These are phyloP conservation scores for Drosophila bipectinata DNA, from an alignment of 1,140 invertebrate genomes.

Conservation along the genomic window DNA sequence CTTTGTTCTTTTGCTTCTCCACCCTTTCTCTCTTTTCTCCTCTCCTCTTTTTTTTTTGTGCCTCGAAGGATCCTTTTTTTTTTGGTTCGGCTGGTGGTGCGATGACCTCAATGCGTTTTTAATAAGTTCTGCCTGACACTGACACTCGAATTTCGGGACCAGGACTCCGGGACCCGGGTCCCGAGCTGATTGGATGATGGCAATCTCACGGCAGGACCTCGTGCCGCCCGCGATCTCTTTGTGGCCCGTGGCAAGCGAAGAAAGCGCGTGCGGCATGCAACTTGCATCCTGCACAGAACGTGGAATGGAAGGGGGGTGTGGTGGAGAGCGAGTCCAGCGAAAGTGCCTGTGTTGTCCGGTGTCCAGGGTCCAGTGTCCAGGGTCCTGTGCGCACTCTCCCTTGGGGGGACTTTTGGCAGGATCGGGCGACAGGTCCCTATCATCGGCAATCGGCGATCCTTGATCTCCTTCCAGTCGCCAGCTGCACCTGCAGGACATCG, in stretches of 20 bases:
- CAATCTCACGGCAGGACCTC: conserved; percentile 59
- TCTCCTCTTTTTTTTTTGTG: conserved; percentile 16
- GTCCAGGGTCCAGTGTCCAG: conserved; percentile 13
- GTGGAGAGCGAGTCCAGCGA: conserved; percentile 16
- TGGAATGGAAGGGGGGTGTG: background rate
- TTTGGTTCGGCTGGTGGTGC: conserved; percentile 9
- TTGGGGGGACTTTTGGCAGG: conserved; percentile 10
- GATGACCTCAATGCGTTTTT: conserved; percentile 71
- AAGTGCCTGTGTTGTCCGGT: conserved; percentile 23
- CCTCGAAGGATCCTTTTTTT: conserved; percentile 5
- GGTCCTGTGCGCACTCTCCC: conserved; percentile 29
- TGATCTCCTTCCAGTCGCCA: conserved; percentile 47
- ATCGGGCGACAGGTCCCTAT: conserved; percentile 36
- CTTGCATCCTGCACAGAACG: conserved; percentile 35
- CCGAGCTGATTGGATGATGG: conserved; percentile 69
- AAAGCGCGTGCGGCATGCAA: conserved; percentile 70
- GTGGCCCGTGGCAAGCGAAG: conserved; percentile 14
- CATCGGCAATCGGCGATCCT: conserved; percentile 49
- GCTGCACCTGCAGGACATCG: conserved; percentile 63
- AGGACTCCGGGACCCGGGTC: conserved; percentile 10
- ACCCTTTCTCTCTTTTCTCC: background rate
- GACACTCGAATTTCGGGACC: conserved; percentile 8
- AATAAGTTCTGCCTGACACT: conserved; percentile 57
- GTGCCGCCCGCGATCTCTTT: background rate
- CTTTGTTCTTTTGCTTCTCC: background rate